Evolutionary conservation across 2,888 invertebrate genomes (phyloP).

Genomic region (Gastracanthus pulcherrimus): DNA sequence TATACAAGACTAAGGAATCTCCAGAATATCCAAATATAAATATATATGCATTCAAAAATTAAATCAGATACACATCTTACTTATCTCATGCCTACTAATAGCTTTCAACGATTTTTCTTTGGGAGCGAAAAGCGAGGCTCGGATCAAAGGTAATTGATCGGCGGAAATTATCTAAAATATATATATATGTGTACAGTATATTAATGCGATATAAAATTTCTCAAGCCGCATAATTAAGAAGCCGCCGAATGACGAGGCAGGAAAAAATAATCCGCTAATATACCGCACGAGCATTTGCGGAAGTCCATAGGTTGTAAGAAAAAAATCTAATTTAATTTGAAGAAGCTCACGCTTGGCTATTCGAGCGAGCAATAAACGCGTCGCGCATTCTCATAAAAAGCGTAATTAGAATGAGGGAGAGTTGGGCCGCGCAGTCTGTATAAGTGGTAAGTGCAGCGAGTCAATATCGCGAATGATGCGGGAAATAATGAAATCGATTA

Average conservation of each 20-base stretch:
- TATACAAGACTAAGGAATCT: neutral
- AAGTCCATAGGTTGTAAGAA: too few relatives aligned
- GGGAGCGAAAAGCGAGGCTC: too few relatives aligned
- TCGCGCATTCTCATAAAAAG: neutral
- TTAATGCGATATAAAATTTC: too few relatives aligned
- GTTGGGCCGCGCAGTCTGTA: neutral
- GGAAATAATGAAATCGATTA: constrained; percentile 36
- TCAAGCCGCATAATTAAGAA: too few relatives aligned
- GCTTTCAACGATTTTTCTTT: neutral
- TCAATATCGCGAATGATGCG: constrained; percentile 15
- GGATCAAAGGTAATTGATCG: neutral
- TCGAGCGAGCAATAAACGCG: neutral
- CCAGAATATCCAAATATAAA: too few relatives aligned
- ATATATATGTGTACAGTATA: neutral
- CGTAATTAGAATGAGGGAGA: neutral
- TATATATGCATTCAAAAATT: neutral
- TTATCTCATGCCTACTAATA: neutral
- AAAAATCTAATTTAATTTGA: constrained; percentile 12
- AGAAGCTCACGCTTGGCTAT: too few relatives aligned
- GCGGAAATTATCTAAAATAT: neutral
- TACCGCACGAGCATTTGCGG: too few relatives aligned
- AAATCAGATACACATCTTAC: neutral
- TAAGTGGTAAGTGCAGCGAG: neutral
- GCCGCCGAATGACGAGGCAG: too few relatives aligned
- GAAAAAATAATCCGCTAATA: too few relatives aligned